These are phyloP conservation scores for Anguilla anguilla DNA, from an alignment of 2,797 vertebrate species.

Conservation along the genomic window DNA sequence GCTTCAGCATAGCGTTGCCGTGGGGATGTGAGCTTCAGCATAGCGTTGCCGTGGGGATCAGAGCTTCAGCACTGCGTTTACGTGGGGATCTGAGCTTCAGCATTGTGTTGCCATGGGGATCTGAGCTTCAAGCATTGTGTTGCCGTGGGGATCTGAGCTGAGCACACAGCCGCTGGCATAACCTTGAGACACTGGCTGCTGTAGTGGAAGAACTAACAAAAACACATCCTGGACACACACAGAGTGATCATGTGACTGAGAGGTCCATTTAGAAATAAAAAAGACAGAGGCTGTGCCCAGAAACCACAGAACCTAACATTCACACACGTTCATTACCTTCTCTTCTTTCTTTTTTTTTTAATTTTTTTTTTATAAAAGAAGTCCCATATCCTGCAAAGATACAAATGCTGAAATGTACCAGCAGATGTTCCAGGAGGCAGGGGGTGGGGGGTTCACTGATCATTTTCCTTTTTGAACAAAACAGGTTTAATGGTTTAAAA, in stretches of 20 bases:
- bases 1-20: too few relatives aligned
- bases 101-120: too few relatives aligned
- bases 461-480: slow-evolving; percentile 44
- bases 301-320: not conserved
- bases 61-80: too few relatives aligned
- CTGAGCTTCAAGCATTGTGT: too few relatives aligned
- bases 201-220: not conserved
- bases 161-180: slow-evolving; percentile 17
- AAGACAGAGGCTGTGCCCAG: not conserved
- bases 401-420: slow-evolving; percentile 26
- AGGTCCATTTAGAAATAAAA: not conserved
- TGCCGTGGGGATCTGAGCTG: too few relatives aligned
- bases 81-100: too few relatives aligned
- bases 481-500: slow-evolving; percentile 44
- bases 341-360: not conserved
- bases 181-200: slow-evolving; percentile 12
- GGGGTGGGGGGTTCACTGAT: slow-evolving; percentile 33
- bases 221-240: not conserved
- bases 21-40: too few relatives aligned
- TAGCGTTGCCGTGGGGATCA: too few relatives aligned
- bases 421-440: slow-evolving; percentile 9
- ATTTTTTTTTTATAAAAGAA: not conserved
- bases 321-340: not conserved
- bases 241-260: not conserved
- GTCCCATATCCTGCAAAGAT: not conserved